phyloP scores from a whole-genome alignment of 2,888 invertebrate species.

The Spisula subtruncata region DNA sequence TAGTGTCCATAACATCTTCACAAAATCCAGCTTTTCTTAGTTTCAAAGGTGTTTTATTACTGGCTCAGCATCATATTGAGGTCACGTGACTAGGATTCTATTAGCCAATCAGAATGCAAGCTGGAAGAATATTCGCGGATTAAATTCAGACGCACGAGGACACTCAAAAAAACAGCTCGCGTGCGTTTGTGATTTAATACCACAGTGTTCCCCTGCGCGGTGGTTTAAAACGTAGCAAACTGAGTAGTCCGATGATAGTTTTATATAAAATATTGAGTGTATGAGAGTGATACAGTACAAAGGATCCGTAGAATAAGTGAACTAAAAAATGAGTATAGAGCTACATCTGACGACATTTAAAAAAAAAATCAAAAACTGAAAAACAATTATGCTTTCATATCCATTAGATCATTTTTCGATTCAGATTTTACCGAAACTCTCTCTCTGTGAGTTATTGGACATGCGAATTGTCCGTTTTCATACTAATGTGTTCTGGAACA shows the following conservation, averaged over 20 bases:
- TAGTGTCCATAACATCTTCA: slow-evolving; percentile 13
- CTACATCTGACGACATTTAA: too few relatives aligned
- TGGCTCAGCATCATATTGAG: slow-evolving; percentile 14
- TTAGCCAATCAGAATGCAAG: slow-evolving; percentile 22
- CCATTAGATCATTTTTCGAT: too few relatives aligned
- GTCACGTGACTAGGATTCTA: slow-evolving; percentile 23
- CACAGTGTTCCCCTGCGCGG: not conserved
- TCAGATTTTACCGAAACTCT: too few relatives aligned
- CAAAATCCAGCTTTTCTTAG: not conserved
- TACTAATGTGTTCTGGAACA: too few relatives aligned
- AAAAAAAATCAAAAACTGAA: too few relatives aligned
- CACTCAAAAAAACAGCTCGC: not conserved
- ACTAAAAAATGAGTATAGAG: too few relatives aligned
- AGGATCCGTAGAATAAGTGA: too few relatives aligned
- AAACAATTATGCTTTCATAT: too few relatives aligned
- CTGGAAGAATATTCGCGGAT: not conserved
- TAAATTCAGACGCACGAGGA: slow-evolving; percentile 18
- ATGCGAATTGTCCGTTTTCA: too few relatives aligned
- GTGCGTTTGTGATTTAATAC: not conserved
- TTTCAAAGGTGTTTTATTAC: not conserved
- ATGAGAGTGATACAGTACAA: not conserved
- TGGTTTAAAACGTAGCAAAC: not conserved
- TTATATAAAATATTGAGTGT: not conserved
- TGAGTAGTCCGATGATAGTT: not conserved
- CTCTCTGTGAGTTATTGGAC: too few relatives aligned